A percentile compares a stretch with the other conserved stretches of the same genome.
phyloP scores from a whole-genome alignment of 2,113 vertebrate genomes.

The Oenanthe melanoleuca region DNA sequence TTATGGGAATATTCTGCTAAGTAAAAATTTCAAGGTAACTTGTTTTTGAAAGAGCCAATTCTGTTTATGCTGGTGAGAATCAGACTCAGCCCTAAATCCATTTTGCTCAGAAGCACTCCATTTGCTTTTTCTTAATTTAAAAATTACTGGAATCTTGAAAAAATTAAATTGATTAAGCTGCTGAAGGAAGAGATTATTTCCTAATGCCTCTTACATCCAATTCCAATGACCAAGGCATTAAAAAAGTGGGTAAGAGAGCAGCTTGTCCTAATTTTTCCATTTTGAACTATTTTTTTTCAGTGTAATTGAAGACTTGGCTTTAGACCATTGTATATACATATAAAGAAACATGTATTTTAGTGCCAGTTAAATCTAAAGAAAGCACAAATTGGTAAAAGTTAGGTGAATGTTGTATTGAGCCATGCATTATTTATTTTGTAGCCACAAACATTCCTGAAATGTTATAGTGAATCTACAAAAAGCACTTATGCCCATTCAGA shows the following conservation, averaged over 20 bases:
- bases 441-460: background rate
- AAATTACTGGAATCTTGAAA: conserved; percentile 19
- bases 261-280: background rate
- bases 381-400: background rate
- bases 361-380: background rate
- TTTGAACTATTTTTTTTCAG: background rate
- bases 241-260: background rate
- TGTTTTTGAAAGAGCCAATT: background rate
- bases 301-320: background rate
- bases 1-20: background rate
- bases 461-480: background rate
- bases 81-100: background rate
- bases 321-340: background rate
- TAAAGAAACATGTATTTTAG: background rate
- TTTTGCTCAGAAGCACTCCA: background rate
- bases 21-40: background rate
- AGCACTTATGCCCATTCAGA: background rate
- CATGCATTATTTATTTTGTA: background rate
- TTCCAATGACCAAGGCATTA: background rate
- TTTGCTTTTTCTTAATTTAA: conserved; percentile 50
- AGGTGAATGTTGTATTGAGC: background rate
- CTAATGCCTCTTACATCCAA: background rate
- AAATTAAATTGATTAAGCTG: conserved; percentile 17
- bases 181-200: background rate
- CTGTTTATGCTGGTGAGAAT: background rate